Conservation (phyloP, 1,140 invertebrate genomes). For the Alviniconcha marisindica region DNA sequence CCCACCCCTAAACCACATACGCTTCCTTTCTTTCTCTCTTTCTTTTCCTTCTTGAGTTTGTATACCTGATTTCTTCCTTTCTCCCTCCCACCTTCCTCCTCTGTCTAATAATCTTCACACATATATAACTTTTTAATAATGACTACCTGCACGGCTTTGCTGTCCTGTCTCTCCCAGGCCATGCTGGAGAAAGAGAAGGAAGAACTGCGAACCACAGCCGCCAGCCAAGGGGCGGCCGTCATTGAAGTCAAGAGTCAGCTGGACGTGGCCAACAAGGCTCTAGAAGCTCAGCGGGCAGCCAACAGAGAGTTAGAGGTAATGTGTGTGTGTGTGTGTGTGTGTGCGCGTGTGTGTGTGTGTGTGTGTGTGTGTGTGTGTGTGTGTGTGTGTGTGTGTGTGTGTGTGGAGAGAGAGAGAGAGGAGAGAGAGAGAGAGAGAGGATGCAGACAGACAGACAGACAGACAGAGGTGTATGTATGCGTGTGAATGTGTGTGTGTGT, state of each 20-base stretch:
- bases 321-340: constrained; percentile 1
- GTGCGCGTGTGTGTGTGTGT: not conserved
- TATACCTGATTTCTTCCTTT: too few species aligned
- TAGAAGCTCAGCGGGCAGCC: constrained; percentile 55
- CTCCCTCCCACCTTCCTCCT: too few species aligned
- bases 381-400: not conserved
- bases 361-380: not conserved
- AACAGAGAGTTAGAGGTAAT: constrained; percentile 65
- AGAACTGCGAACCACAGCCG: constrained; percentile 46
- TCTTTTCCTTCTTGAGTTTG: too few species aligned
- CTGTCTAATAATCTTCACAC: too few species aligned
- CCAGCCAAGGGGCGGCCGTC: constrained; percentile 50
- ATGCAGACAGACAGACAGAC: too few species aligned
- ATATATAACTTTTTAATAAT: not conserved
- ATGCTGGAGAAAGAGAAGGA: constrained; percentile 65
- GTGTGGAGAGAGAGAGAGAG: too few species aligned
- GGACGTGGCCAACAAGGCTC: constrained; percentile 55
- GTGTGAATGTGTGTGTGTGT: too few species aligned
- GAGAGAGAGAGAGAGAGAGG: too few species aligned
- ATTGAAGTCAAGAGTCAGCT: constrained; percentile 60
- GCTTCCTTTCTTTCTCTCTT: too few species aligned
- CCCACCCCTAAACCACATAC: too few species aligned
- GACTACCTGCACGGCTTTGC: too few species aligned
- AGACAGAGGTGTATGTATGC: too few species aligned
- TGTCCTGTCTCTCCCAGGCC: constrained; percentile 47